Evolutionary conservation across 2,113 vertebrate genomes (phyloP), one percentile per base, ranked within the genome.

Genomic region (Indicator maculatus): DNA sequence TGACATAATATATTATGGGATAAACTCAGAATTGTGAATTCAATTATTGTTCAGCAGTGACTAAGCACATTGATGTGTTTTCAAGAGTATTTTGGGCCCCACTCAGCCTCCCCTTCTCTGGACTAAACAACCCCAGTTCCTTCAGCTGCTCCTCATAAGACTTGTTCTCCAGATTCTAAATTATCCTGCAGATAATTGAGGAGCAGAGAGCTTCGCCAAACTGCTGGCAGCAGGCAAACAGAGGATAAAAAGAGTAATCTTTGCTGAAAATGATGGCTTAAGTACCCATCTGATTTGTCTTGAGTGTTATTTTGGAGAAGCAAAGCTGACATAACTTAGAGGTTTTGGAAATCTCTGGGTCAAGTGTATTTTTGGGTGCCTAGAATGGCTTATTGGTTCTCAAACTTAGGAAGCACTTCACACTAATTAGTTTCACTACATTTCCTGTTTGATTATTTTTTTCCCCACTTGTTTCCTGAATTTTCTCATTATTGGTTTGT

Each of bases 401-500:
- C 12, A 69, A 5, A 17, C 5, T 69, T 39, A 45, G 24, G 24
- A 61, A 84, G 16, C 8, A 64, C 7, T 77, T 94, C 21, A 66
- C 10, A 16, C 2, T 88, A 28, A 83, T 77, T 74, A 63, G 17
- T 72, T 82, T 82, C 38, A 61, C 56, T 61, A 1, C 2, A 39
- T 67, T 87, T 71, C 9, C 10, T 77, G 5, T 83, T 86, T 86
- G 19, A 18, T 18, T 64, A 58, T 71, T 69, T 55, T 6, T 52
- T 8, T 39, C 5, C 23, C 36, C 8, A 5, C 17, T 67, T 56
- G 7, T 83, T 91, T 93, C 31, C 21, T 41, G n/a, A 81, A 78
- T 78, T 83, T 67, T 86, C 70, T 93, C 53, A 86, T 90, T 92
- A 86, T 30, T 53, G 67, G 28, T 69, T 86, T 85, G 13, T 61